These are phyloP conservation scores for Rhopalosiphum maidis DNA, from an alignment of 1,140 invertebrate species.

Conservation along the genomic window DNA sequence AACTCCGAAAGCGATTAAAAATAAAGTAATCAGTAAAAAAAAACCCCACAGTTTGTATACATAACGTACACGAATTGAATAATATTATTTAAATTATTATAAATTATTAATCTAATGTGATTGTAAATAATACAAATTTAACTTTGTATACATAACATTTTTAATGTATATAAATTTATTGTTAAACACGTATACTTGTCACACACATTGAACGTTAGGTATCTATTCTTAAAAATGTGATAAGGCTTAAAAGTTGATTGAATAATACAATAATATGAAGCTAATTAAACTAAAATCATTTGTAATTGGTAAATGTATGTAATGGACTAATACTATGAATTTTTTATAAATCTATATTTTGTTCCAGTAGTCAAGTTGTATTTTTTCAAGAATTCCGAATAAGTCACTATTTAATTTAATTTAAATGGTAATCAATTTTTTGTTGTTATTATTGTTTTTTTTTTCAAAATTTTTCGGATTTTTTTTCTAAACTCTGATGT, in stretches of 20 bases:
- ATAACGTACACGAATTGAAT: background rate
- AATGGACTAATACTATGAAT: background rate
- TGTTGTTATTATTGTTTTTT: too few relatives aligned
- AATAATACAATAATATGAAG: background rate
- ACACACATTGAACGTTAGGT: too few relatives aligned
- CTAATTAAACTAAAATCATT: background rate
- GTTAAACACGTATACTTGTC: too few relatives aligned
- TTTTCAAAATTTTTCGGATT: too few relatives aligned
- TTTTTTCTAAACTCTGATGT: too few relatives aligned
- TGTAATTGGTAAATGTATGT: background rate
- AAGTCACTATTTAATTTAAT: background rate
- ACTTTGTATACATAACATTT: background rate
- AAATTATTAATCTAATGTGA: background rate
- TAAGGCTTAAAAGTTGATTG: background rate
- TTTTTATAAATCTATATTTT: background rate
- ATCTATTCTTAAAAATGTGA: too few relatives aligned
- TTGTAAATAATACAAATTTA: background rate
- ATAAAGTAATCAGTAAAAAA: background rate
- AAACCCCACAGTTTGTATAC: background rate
- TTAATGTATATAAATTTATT: too few relatives aligned
- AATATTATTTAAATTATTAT: background rate
- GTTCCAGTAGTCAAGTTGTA: background rate
- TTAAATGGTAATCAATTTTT: too few relatives aligned
- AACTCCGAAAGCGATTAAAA: background rate
- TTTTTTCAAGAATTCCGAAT: background rate